Base-by-base conservation (phyloP, 2,888 invertebrate genomes). In the Ecliptopera silaceata region DNA sequence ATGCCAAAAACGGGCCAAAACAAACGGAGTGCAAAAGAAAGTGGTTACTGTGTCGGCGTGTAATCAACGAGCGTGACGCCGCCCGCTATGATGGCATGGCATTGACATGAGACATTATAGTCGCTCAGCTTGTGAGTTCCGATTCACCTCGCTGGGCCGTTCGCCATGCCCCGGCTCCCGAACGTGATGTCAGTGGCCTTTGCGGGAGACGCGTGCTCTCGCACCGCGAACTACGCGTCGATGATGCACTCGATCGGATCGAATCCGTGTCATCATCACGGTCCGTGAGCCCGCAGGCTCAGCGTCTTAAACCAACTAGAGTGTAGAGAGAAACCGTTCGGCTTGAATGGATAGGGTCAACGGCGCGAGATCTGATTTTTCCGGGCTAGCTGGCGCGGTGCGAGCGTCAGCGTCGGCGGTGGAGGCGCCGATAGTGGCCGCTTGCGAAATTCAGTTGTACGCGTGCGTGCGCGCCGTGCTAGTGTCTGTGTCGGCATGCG, bases 381-480 rank as follows among this genome's bases (percentile, higher is more conserved):
- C 84, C 85, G 86, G 81, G 49, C 58, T 45, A 58, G 62, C 57
- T 58, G 53, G 53, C 41, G 48, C 46, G 41, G 41, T 47, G 80
- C 83, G 80, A 77, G 77, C 79, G 80, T 80, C 76, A 74, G 76
- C 76, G 77, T 77, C 74, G 79, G 68, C 74, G 72, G 76, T 75
- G 79, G 78, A 74, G 80, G 70, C 74, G 72, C 75, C 71, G 75
- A 64, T 61, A 64, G 76, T 76, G 75, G 80, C 84, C 72, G 77
- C 77, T 75, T 74, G 76, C 75, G 72, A 65, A 74, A 80, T 80
- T 88, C 89, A 88, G 89, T 88, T 79, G 79, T 71, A 69, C 81
- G 85, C 76, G 85, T 88, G 90, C 89, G 87, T 86, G 88, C 88
- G 88, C 87, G 86, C 87, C 79, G 89, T 82, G 86, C 85, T 81